Percentiles rank a stretch among this genome's conserved stretches.
These are phyloP conservation scores for Drosophila affinis DNA, from an alignment of 2,888 invertebrate species.

Conservation along the genomic window DNA sequence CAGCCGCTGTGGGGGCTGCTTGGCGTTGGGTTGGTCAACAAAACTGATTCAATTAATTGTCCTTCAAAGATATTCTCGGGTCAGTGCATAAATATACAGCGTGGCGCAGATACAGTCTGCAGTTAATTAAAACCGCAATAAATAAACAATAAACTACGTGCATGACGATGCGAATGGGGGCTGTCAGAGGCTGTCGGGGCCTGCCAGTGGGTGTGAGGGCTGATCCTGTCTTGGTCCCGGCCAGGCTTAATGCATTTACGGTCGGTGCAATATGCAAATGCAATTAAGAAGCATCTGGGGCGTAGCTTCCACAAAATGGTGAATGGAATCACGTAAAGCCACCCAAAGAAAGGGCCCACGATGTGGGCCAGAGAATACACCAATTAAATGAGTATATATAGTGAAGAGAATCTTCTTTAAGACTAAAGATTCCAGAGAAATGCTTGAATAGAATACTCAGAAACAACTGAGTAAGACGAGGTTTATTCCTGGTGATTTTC, in stretches of 20 bases:
- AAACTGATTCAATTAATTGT: background rate
- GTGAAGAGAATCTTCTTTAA: background rate
- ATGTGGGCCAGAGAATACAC: background rate
- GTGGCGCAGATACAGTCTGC: conserved; percentile 15
- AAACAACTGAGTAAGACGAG: too few species aligned
- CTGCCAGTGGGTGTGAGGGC: too few species aligned
- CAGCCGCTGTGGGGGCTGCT: background rate
- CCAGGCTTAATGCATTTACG: conserved; percentile 54
- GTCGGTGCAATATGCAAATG: conserved; percentile 66
- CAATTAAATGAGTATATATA: too few species aligned
- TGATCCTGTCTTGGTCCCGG: conserved; percentile 12
- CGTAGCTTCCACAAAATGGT: conserved; percentile 17
- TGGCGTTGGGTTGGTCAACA: background rate
- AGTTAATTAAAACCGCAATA: conserved; percentile 49
- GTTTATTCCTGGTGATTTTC: conserved; percentile 6
- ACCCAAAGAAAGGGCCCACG: background rate
- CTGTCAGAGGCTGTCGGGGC: background rate
- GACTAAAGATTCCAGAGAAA: too few species aligned
- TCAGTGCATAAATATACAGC: background rate
- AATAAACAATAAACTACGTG: conserved; percentile 46
- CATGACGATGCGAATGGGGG: conserved; percentile 18
- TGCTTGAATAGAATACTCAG: too few species aligned
- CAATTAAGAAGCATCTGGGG: conserved; percentile 59
- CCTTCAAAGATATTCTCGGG: background rate
- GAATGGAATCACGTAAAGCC: conserved; percentile 29